Conservation (phyloP, 1,140 invertebrate species). For the Apis mellifera region DNA sequence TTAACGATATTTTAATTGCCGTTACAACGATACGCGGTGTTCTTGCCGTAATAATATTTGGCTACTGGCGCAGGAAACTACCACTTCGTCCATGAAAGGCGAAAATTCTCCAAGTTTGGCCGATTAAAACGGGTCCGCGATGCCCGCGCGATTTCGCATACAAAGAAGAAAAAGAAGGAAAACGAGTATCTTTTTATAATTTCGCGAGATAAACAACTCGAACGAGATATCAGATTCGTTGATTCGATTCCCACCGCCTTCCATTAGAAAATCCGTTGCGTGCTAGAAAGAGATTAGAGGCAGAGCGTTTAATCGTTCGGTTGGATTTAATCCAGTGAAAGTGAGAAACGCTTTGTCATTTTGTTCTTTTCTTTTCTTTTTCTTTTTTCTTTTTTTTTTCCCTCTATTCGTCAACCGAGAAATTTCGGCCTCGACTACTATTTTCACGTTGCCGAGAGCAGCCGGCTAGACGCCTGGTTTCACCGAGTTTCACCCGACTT, state of each 20-base stretch:
- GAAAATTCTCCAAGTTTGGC: background rate
- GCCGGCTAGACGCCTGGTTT: constrained; percentile 49
- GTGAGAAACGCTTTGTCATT: constrained; percentile 42
- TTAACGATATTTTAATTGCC: constrained; percentile 59
- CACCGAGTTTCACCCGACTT: constrained; percentile 65
- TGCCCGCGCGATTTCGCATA: background rate
- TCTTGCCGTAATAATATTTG: constrained; percentile 28
- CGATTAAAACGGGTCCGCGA: too few relatives aligned
- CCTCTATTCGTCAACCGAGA: constrained; percentile 8
- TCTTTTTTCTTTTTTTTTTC: too few relatives aligned
- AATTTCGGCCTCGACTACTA: constrained; percentile 48
- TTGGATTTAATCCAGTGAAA: constrained; percentile 55
- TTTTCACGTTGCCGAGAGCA: constrained; percentile 35
- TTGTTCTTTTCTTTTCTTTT: background rate
- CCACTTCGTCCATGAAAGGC: background rate
- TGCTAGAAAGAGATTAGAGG: background rate
- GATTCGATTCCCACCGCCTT: background rate
- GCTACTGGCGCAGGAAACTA: background rate
- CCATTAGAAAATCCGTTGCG: background rate
- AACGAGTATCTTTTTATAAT: background rate
- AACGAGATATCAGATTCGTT: too few relatives aligned
- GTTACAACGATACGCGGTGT: constrained; percentile 15
- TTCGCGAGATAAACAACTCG: too few relatives aligned
- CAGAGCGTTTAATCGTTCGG: background rate
- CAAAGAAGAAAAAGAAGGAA: background rate